These are phyloP conservation scores for Hyperoplus lanceolatus DNA, from an alignment of 2,797 vertebrate genomes.

Conservation along the genomic window DNA sequence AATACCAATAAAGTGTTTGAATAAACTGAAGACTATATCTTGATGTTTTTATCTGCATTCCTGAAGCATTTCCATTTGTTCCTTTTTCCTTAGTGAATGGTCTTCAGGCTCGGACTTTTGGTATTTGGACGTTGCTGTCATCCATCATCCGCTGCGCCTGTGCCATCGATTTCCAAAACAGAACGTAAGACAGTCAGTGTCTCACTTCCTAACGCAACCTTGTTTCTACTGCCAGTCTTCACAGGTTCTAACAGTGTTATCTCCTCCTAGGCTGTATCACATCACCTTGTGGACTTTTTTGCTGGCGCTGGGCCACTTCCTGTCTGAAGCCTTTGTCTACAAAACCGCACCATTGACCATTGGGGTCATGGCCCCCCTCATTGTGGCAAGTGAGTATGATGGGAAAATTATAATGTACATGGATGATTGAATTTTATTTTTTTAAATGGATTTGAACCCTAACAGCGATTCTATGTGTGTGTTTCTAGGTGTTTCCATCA, in stretches of 20 bases:
- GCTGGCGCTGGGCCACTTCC: slow-evolving; percentile 93
- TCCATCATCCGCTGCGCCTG: slow-evolving; percentile 95
- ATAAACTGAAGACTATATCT: background rate
- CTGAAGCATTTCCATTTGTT: slow-evolving; percentile 5
- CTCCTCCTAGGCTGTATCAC: slow-evolving; percentile 89
- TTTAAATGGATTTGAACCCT: background rate
- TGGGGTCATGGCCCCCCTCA: slow-evolving; percentile 95
- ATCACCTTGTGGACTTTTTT: slow-evolving; percentile 96
- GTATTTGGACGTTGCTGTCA: slow-evolving; percentile 95
- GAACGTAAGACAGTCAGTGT: slow-evolving; percentile 85
- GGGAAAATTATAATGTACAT: background rate
- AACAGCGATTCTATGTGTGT: background rate
- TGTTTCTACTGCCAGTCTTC: slow-evolving; percentile 14
- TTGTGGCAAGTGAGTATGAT: slow-evolving; percentile 93
- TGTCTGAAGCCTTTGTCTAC: slow-evolving; percentile 94
- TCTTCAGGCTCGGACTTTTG: slow-evolving; percentile 96
- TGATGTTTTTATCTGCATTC: background rate
- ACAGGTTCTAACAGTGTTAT: slow-evolving; percentile 10
- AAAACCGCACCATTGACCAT: slow-evolving; percentile 93
- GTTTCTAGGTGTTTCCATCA: slow-evolving; percentile 90
- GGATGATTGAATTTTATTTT: background rate
- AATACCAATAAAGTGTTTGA: background rate
- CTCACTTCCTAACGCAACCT: background rate
- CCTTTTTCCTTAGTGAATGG: slow-evolving; percentile 89
- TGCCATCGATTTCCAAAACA: slow-evolving; percentile 96